Conservation (phyloP, 2,113 vertebrate genomes). For the Hydropotes inermis region DNA sequence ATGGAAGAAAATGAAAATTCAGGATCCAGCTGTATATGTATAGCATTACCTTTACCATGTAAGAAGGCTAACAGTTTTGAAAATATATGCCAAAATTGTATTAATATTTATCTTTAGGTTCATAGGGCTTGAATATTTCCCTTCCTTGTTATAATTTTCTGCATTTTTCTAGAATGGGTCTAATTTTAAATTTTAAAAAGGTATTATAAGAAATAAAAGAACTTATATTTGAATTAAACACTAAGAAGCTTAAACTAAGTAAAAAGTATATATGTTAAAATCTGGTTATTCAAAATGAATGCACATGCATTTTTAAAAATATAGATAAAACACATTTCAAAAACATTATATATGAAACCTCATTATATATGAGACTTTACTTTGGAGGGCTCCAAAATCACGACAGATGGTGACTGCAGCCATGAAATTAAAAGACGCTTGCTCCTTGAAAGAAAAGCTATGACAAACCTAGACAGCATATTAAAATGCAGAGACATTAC, state of each 20-base stretch:
- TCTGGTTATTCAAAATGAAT: not conserved
- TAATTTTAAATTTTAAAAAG: not conserved
- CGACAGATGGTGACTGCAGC: not conserved
- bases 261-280: not conserved
- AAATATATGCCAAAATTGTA: not conserved
- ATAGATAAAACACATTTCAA: not conserved
- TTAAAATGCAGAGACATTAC: not conserved
- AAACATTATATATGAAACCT: not conserved
- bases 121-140: not conserved
- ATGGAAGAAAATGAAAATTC: not conserved
- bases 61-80: not conserved
- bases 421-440: not conserved
- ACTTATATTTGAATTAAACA: not conserved
- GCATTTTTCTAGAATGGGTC: not conserved
- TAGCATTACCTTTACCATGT: not conserved
- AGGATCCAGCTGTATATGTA: not conserved
- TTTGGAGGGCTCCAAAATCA: not conserved
- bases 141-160: not conserved
- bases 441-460: not conserved
- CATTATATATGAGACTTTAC: not conserved
- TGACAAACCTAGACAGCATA: not conserved
- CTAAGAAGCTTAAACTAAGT: not conserved
- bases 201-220: not conserved
- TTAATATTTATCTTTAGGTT: not conserved
- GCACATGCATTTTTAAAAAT: not conserved